Evolutionary conservation across 2,888 invertebrate species (phyloP).

Genomic region (Chaetogeoica ovagalla): DNA sequence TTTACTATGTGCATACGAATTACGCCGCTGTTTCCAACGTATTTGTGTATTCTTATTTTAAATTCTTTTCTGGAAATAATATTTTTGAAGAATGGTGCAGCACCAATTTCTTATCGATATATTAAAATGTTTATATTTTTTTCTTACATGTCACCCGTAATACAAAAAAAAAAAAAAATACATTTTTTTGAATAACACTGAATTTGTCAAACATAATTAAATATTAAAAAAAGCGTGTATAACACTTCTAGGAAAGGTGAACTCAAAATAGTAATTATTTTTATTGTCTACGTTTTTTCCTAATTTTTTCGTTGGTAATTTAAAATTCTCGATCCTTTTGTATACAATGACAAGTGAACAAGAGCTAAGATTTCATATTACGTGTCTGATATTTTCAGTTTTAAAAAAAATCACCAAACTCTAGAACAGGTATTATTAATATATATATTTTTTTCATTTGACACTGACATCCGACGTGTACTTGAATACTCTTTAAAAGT

Average conservation of each 20-base stretch:
- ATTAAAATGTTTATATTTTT: too few species aligned
- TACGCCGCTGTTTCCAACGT: too few species aligned
- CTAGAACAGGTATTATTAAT: neutral
- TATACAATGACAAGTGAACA: neutral
- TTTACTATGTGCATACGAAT: too few species aligned
- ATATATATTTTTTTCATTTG: neutral
- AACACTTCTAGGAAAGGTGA: neutral
- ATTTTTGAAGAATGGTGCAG: too few species aligned
- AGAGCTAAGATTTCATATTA: neutral
- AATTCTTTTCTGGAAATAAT: too few species aligned
- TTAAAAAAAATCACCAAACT: neutral
- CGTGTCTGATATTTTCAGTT: neutral
- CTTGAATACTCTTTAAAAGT: constrained; percentile 3
- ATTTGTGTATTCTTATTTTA: too few species aligned
- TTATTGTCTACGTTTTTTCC: neutral
- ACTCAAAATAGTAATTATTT: neutral
- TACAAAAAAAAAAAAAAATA: too few species aligned
- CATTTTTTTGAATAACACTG: too few species aligned
- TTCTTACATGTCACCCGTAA: too few species aligned
- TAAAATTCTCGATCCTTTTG: neutral
- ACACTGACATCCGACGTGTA: constrained; percentile 19
- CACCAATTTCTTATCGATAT: too few species aligned
- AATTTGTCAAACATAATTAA: neutral
- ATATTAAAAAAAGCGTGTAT: neutral
- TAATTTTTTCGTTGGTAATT: neutral